phyloP scores from a whole-genome alignment of 2,797 vertebrate species.

The Rhyacichthys aspro region DNA sequence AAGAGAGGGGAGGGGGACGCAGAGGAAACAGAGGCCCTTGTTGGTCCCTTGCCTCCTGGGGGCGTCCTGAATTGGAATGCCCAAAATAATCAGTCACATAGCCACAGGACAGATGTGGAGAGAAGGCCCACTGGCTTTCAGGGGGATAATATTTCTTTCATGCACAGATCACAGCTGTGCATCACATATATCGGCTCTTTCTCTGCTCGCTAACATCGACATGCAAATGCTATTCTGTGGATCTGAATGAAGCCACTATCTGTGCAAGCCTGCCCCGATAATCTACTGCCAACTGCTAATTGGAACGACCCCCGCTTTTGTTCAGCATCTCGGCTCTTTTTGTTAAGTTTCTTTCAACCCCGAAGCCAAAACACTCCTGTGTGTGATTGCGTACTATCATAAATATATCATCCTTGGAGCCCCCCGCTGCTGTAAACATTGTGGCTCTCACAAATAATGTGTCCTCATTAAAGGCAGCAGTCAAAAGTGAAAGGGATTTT shows the following conservation, averaged over 20 bases:
- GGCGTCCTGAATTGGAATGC: slow-evolving; percentile 71
- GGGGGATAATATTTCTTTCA: slow-evolving; percentile 81
- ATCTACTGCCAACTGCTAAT: slow-evolving; percentile 74
- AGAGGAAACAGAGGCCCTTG: slow-evolving; percentile 75
- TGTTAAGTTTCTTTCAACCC: slow-evolving; percentile 48
- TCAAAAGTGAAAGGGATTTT: too few species aligned
- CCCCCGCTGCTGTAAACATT: too few species aligned
- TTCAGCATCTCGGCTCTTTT: slow-evolving; percentile 39
- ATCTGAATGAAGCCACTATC: slow-evolving; percentile 74
- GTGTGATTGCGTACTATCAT: slow-evolving; percentile 20
- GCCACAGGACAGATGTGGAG: slow-evolving; percentile 79
- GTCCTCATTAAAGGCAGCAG: too few species aligned
- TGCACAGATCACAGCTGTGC: slow-evolving; percentile 78
- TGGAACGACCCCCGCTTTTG: slow-evolving; percentile 63
- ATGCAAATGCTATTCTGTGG: slow-evolving; percentile 71
- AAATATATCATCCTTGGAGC: slow-evolving; percentile 17
- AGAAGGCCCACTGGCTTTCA: slow-evolving; percentile 50
- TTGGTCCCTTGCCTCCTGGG: slow-evolving; percentile 73
- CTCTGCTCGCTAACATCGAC: slow-evolving; percentile 54
- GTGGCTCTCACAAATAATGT: too few species aligned
- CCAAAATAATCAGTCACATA: slow-evolving; percentile 79
- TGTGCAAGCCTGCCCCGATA: slow-evolving; percentile 49
- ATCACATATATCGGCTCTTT: slow-evolving; percentile 69
- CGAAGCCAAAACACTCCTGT: slow-evolving; percentile 51
- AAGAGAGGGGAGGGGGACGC: slow-evolving; percentile 34